Percentiles rank a stretch among this genome's conserved stretches.
Conservation (phyloP, 2,888 invertebrate species). For the Dendrolimus houi region DNA sequence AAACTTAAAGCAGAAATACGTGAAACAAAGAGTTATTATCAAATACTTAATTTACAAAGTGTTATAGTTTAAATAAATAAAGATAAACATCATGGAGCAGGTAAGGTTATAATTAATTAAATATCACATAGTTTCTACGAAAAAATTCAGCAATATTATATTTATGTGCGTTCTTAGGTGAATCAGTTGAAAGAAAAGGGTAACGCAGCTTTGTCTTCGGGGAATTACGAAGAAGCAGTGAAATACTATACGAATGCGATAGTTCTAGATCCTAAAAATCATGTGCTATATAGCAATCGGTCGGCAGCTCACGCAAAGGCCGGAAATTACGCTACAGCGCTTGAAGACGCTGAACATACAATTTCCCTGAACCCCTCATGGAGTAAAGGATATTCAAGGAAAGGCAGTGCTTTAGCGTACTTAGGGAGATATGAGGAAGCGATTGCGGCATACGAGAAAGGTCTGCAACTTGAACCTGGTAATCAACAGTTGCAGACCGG, state of each 20-base stretch:
- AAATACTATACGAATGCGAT: slow-evolving; percentile 89
- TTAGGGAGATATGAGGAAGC: slow-evolving; percentile 86
- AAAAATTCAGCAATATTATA: slow-evolving; percentile 8
- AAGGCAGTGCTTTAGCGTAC: slow-evolving; percentile 90
- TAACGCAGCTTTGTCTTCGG: slow-evolving; percentile 87
- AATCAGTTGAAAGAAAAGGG: slow-evolving; percentile 90
- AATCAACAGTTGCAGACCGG: slow-evolving; percentile 83
- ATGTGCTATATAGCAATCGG: slow-evolving; percentile 93
- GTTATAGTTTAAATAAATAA: slow-evolving; percentile 8
- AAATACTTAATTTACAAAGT: slow-evolving; percentile 15
- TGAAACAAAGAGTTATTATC: slow-evolving; percentile 5
- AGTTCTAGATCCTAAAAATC: slow-evolving; percentile 84
- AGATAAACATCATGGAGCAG: slow-evolving; percentile 47
- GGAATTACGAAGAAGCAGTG: slow-evolving; percentile 87
- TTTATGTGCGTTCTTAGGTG: slow-evolving; percentile 74
- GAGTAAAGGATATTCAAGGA: slow-evolving; percentile 93
- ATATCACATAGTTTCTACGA: background rate
- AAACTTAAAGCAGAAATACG: background rate
- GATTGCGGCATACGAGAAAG: slow-evolving; percentile 81
- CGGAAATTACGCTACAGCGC: slow-evolving; percentile 82
- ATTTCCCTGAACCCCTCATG: slow-evolving; percentile 88
- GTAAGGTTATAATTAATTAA: slow-evolving; percentile 56
- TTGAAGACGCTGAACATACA: slow-evolving; percentile 91
- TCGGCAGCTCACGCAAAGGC: slow-evolving; percentile 93
- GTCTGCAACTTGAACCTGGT: slow-evolving; percentile 82